Base-by-base conservation (phyloP, 2,888 invertebrate species). In the Melanostoma mellinum region DNA sequence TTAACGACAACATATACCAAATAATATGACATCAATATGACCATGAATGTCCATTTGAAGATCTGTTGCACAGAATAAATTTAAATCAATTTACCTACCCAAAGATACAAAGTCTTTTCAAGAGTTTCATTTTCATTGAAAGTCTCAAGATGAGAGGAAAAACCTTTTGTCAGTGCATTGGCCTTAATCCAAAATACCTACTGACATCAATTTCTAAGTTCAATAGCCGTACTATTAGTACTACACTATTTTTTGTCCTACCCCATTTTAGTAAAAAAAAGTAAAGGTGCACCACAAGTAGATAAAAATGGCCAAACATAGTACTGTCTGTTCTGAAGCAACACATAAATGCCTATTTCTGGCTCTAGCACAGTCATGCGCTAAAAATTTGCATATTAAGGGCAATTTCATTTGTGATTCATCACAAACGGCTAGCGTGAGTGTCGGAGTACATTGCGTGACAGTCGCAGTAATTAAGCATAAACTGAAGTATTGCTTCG, bases 391-490 rank as follows among this genome's bases (percentile, higher is more conserved):
- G 72, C 77, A 71, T 72, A 72, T 5, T 30, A 30, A 46, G 56
- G 46, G 42, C 68, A 61, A 40, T 53, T 77, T 32, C 42, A 44
- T 56, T 58, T 58, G 63, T 77, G 77, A 77, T 72, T 77, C 77
- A 77, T 77, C 38, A 56, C 32, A 38, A 40, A 53, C 42, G 32
- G 33, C 38, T 65, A 42, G 52, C 56, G 30, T 53, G 72, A 67
- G 44, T 33, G 52, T 32, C 38, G 52, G 40, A 68, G 32, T 65
- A 44, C 72, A 67, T 72, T 78, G 77, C 77, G 77, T 78, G 77
- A 78, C 60, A 72, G 77, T 78, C 77, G 77, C 77, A 78, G 77
- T 72, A 78, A 78, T 78, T 72, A 78, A 63, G n/a, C 65, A 48
- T 61, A 72, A 72, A 61, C 55, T 76, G 55, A 55, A 38, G 69